Evolutionary conservation across 2,888 invertebrate species (phyloP).

Genomic region (Plemyria rubiginata): DNA sequence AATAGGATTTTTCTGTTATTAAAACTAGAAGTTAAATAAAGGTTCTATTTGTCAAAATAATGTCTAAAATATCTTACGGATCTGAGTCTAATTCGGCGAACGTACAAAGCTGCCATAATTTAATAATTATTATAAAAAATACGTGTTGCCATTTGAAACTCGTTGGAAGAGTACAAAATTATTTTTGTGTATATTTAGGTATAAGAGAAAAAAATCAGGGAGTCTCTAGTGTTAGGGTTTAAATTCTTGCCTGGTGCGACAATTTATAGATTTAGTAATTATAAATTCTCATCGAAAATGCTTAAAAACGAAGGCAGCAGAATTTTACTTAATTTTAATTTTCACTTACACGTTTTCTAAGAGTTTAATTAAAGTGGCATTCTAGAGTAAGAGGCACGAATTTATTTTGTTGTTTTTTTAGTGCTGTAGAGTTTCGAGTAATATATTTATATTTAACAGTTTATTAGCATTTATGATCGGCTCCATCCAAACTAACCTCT

Average conservation of each 20-base stretch:
- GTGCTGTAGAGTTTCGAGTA: constrained; percentile 69
- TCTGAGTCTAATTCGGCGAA: constrained; percentile 53
- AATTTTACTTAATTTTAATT: constrained; percentile 34
- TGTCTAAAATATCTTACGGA: constrained; percentile 31
- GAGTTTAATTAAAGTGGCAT: constrained; percentile 61
- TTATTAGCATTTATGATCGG: constrained; percentile 62
- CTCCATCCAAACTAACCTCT: constrained; percentile 66
- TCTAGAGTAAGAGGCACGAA: constrained; percentile 82
- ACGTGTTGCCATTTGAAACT: constrained; percentile 81
- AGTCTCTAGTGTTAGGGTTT: constrained; percentile 76
- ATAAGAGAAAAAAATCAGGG: constrained; percentile 83
- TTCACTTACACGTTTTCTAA: constrained; percentile 41
- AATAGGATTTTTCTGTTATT: constrained; percentile 16
- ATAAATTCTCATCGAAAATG: constrained; percentile 54
- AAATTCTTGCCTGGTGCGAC: constrained; percentile 80
- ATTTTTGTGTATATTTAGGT: constrained; percentile 83
- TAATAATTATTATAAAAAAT: constrained; percentile 50
- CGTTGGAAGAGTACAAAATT: constrained; percentile 84
- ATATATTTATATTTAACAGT: constrained; percentile 71
- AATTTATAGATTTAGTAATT: constrained; percentile 58
- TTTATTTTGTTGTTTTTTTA: constrained; percentile 82
- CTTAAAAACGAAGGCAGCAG: constrained; percentile 47
- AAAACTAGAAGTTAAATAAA: constrained; percentile 30
- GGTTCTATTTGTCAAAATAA: constrained; percentile 40
- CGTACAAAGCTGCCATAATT: constrained; percentile 78